These are phyloP conservation scores for Meandrusa payeni DNA, from an alignment of 2,888 invertebrate species.

Conservation along the genomic window DNA sequence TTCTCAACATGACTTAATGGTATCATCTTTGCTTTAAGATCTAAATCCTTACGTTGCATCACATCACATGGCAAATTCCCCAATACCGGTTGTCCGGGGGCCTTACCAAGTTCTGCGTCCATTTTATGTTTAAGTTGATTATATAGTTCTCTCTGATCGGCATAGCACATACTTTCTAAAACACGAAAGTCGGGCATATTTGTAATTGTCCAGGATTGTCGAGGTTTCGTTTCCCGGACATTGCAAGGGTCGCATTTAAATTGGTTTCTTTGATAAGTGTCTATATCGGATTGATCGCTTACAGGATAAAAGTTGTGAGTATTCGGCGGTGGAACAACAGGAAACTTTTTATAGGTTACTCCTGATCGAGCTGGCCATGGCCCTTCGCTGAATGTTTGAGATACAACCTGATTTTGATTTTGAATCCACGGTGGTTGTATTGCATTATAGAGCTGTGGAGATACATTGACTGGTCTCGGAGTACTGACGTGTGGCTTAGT, in stretches of 20 bases:
- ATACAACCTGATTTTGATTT: slow-evolving; percentile 51
- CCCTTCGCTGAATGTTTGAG: slow-evolving; percentile 60
- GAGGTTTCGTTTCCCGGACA: slow-evolving; percentile 65
- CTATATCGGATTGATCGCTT: slow-evolving; percentile 62
- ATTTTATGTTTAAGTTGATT: slow-evolving; percentile 71
- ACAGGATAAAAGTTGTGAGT: slow-evolving; percentile 65
- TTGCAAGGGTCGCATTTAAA: slow-evolving; percentile 68
- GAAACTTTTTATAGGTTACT: slow-evolving; percentile 65
- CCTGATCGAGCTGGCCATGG: slow-evolving; percentile 66
- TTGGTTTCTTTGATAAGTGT: slow-evolving; percentile 58
- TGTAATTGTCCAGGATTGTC: slow-evolving; percentile 76
- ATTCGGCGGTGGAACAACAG: slow-evolving; percentile 58
- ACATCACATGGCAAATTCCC: slow-evolving; percentile 61
- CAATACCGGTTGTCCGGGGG: slow-evolving; percentile 60
- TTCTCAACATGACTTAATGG: slow-evolving; percentile 74
- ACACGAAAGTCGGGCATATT: slow-evolving; percentile 67
- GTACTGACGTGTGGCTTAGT: slow-evolving; percentile 59
- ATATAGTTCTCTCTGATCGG: slow-evolving; percentile 68
- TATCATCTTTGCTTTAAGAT: slow-evolving; percentile 74
- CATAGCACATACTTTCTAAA: slow-evolving; percentile 65
- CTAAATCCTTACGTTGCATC: slow-evolving; percentile 68
- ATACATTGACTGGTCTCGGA: slow-evolving; percentile 58
- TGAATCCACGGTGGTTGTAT: slow-evolving; percentile 72
- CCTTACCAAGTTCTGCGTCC: slow-evolving; percentile 71
- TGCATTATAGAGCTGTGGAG: slow-evolving; percentile 65